phyloP scores from a whole-genome alignment of 2,888 invertebrate genomes.

The Tachina grossa region DNA sequence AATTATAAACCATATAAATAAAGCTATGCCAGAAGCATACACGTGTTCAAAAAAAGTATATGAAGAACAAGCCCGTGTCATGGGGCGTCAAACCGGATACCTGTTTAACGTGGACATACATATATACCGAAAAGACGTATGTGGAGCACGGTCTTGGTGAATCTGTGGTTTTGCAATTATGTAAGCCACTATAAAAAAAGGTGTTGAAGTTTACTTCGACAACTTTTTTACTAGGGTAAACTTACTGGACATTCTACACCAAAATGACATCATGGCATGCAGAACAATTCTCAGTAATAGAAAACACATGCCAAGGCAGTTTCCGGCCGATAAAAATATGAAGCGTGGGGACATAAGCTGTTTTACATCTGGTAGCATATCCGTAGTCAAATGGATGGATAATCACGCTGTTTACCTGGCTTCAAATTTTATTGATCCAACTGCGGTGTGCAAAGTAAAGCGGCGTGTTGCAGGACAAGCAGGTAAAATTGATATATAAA shows the following conservation, averaged over 20 bases:
- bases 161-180: slow-evolving; percentile 5
- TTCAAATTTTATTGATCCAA: too few species aligned
- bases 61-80: slow-evolving; percentile 6
- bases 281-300: too few species aligned
- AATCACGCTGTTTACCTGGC: too few species aligned
- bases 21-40: slow-evolving; percentile 2
- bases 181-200: not conserved
- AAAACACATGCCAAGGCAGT: too few species aligned
- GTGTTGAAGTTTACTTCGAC: not conserved
- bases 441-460: too few species aligned
- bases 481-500: too few species aligned
- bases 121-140: not conserved
- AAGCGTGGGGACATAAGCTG: too few species aligned
- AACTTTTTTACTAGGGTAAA: not conserved
- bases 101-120: slow-evolving; percentile 4
- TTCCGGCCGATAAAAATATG: too few species aligned
- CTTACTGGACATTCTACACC: not conserved
- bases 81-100: slow-evolving; percentile 4
- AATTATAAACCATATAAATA: slow-evolving; percentile 1
- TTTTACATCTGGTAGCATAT: too few species aligned
- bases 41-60: slow-evolving; percentile 5
- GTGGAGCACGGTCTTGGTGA: slow-evolving; percentile 2
- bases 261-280: too few species aligned
- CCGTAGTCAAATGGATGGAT: too few species aligned
- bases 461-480: too few species aligned